phyloP scores from a whole-genome alignment of 2,797 vertebrate genomes.

The Momotus momota region DNA sequence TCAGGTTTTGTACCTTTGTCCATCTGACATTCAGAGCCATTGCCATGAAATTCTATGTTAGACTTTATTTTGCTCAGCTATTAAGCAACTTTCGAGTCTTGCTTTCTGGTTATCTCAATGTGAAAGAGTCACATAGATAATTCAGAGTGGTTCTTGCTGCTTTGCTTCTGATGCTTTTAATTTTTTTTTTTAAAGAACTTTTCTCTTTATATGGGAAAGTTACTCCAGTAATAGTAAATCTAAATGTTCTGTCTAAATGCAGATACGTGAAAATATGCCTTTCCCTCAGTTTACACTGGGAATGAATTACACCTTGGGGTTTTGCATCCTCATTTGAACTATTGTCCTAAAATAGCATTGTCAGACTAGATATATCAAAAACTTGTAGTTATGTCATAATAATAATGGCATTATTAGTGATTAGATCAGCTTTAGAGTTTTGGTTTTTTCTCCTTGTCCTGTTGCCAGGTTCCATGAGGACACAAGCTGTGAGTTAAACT shows the following conservation, averaged over 20 bases:
- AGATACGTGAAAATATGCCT: background rate
- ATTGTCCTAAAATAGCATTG: background rate
- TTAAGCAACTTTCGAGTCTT: background rate
- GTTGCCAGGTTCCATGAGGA: background rate
- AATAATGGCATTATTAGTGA: background rate
- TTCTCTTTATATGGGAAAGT: background rate
- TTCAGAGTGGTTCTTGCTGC: background rate
- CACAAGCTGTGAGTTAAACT: background rate
- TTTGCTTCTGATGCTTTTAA: background rate
- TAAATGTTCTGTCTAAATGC: background rate
- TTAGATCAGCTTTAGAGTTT: background rate
- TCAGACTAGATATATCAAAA: background rate
- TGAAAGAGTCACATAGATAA: background rate
- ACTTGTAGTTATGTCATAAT: slow-evolving; percentile 13
- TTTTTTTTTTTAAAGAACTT: background rate
- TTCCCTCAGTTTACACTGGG: background rate
- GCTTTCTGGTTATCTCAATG: background rate
- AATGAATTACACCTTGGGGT: background rate
- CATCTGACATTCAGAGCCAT: background rate
- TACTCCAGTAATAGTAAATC: background rate
- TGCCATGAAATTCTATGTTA: background rate
- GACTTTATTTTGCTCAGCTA: background rate
- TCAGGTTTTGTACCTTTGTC: background rate
- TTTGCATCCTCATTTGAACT: background rate
- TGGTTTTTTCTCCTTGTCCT: background rate